Conservation (phyloP, 2,113 vertebrate species). For the Cichladusa arquata region DNA sequence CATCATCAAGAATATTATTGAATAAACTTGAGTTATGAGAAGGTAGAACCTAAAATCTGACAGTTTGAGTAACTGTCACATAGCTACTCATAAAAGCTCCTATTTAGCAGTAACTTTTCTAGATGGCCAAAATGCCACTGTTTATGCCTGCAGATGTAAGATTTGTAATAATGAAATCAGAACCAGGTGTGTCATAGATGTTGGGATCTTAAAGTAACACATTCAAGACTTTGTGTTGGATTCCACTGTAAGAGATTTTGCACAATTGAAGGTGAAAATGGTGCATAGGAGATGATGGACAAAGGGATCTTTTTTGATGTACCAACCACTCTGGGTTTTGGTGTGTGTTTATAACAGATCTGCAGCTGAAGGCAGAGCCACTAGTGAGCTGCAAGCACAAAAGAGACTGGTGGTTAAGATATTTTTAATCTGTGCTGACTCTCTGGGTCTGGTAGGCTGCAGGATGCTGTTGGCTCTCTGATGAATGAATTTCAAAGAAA, state of each 20-base stretch:
- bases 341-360: neutral
- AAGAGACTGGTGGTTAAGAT: neutral
- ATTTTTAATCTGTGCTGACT: rapidly evolving
- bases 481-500: neutral
- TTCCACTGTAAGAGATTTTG: neutral
- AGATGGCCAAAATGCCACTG: neutral
- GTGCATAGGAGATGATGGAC: neutral
- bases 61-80: neutral
- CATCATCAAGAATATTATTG: neutral
- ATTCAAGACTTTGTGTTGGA: neutral
- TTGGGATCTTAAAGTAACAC: neutral
- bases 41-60: neutral
- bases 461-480: neutral
- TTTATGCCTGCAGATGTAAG: neutral
- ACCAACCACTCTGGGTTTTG: neutral
- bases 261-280: neutral
- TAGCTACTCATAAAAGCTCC: neutral
- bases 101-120: neutral
- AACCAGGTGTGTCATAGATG: neutral
- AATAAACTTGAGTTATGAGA: neutral
- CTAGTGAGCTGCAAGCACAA: neutral
- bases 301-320: neutral
- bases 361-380: neutral
- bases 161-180: neutral
- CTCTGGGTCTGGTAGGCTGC: neutral